phyloP scores from a whole-genome alignment of 2,888 invertebrate genomes.

The Deroplatys truncata region DNA sequence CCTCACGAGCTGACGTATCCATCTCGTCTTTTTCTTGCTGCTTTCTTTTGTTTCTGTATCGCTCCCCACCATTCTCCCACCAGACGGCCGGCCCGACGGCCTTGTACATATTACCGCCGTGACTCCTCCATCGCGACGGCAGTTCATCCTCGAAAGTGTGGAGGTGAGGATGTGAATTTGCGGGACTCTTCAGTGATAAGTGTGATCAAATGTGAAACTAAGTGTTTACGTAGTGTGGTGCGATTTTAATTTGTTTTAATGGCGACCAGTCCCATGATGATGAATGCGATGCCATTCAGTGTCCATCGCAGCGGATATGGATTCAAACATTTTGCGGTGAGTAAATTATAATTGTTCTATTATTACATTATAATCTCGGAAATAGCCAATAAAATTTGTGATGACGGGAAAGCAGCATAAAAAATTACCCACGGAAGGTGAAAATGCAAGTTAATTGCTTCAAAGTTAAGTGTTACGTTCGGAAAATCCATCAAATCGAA shows the following conservation, averaged over 20 bases:
- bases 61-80: not conserved
- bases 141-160: not conserved
- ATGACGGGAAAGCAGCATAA: not conserved
- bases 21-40: not conserved
- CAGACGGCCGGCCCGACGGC: not conserved
- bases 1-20: not conserved
- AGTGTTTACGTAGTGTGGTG: not conserved
- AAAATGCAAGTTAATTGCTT: not conserved
- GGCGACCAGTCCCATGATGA: not conserved
- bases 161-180: not conserved
- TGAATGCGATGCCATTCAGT: not conserved
- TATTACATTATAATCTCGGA: not conserved
- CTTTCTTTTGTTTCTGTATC: not conserved
- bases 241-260: not conserved
- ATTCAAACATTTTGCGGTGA: not conserved
- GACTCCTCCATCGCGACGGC: not conserved
- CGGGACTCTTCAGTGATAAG: not conserved
- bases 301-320: not conserved
- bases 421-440: not conserved
- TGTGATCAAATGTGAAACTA: not conserved
- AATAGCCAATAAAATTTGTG: not conserved
- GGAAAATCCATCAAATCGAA: not conserved
- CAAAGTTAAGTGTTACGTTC: not conserved
- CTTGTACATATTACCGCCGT: not conserved
- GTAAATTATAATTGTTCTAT: not conserved